Percentiles rank a stretch among this genome's conserved stretches.
These are phyloP conservation scores for Silurus glanis DNA, from an alignment of 2,113 vertebrate genomes.

Conservation along the genomic window DNA sequence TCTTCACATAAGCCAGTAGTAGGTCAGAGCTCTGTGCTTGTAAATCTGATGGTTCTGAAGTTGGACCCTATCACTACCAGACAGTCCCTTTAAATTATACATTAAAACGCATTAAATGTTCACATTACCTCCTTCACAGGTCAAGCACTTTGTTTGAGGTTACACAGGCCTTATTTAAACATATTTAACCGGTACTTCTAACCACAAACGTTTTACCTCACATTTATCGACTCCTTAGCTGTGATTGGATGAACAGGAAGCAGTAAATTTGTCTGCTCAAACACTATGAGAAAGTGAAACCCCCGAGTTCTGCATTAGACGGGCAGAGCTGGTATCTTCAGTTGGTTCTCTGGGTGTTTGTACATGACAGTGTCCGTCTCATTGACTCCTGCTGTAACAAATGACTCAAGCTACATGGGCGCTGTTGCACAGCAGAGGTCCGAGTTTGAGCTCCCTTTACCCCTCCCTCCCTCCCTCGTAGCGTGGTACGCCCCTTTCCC, in stretches of 20 bases:
- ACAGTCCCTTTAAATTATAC: not conserved
- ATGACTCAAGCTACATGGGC: slow-evolving; percentile 86
- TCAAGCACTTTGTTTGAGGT: not conserved
- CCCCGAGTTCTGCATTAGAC: slow-evolving; percentile 78
- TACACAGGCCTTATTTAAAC: not conserved
- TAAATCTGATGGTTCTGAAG: not conserved
- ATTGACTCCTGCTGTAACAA: slow-evolving; percentile 88
- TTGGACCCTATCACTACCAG: not conserved
- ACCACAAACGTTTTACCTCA: slow-evolving; percentile 12
- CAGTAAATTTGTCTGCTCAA: not conserved
- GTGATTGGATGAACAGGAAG: slow-evolving; percentile 13
- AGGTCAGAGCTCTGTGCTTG: not conserved
- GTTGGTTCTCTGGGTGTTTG: slow-evolving; percentile 94
- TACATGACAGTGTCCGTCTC: slow-evolving; percentile 80
- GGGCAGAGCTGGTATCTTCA: slow-evolving; percentile 89
- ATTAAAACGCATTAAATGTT: not conserved
- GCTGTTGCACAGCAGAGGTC: slow-evolving; percentile 65
- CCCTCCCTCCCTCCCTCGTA: slow-evolving; percentile 1
- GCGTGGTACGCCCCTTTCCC: slow-evolving; percentile 19
- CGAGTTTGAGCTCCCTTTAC: slow-evolving; percentile 29
- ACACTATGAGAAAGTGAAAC: not conserved
- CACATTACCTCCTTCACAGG: not conserved
- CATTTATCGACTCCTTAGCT: slow-evolving; percentile 2
- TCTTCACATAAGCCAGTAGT: not conserved
- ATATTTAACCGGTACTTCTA: no score